These are phyloP conservation scores for Ictalurus punctatus DNA, from an alignment of 2,113 vertebrate species.

Conservation along the genomic window DNA sequence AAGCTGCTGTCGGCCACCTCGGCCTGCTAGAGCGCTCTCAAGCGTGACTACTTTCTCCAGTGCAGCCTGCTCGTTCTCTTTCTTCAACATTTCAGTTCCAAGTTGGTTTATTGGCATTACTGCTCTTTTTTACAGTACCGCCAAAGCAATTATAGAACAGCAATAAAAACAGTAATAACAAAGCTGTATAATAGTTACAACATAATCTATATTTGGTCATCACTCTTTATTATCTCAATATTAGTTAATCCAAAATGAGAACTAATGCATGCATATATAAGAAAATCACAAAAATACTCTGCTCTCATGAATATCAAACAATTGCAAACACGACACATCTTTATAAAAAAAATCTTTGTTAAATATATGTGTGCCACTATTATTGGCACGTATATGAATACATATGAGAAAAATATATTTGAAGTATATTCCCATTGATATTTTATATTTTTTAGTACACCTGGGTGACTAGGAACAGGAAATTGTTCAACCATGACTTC, in stretches of 20 bases:
- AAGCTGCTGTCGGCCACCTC: constrained; percentile 51
- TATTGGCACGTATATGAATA: too few relatives aligned
- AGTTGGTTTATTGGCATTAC: not conserved
- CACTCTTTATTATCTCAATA: not conserved
- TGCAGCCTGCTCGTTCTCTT: constrained; percentile 19
- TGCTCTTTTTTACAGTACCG: not conserved
- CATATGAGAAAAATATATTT: too few relatives aligned
- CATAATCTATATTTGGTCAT: not conserved
- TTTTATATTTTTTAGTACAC: too few relatives aligned
- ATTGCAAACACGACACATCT: too few relatives aligned
- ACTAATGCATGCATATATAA: not conserved
- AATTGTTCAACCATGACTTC: too few relatives aligned
- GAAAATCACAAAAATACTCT: too few relatives aligned
- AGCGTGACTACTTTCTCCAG: constrained; percentile 26
- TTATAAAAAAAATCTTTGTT: too few relatives aligned
- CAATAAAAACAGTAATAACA: not conserved
- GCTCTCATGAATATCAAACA: too few relatives aligned
- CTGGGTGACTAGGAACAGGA: too few relatives aligned
- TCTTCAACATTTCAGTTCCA: not conserved
- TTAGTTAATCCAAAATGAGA: not conserved
- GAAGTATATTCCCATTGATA: too few relatives aligned
- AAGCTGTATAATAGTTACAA: not conserved
- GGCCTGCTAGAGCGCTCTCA: constrained; percentile 36
- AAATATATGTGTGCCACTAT: too few relatives aligned
- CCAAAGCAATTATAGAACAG: not conserved